Conservation (phyloP, 1,140 invertebrate species). For the Drosophila willistoni region DNA sequence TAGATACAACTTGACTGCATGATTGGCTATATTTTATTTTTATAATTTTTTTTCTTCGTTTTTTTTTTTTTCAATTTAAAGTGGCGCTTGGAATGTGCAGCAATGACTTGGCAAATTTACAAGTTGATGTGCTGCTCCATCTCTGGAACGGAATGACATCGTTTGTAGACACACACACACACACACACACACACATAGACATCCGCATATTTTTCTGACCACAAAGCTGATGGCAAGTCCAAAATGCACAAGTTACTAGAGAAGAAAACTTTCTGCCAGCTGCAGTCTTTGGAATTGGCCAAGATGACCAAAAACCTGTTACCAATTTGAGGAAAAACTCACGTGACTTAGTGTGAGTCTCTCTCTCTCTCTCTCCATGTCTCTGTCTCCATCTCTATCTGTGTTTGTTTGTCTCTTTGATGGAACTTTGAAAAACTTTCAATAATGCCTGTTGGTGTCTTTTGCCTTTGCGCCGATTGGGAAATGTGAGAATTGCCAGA, state of each 20-base stretch:
- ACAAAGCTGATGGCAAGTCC: conserved; percentile 14
- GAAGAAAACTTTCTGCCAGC: conserved; percentile 19
- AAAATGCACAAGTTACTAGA: not conserved
- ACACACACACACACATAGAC: conserved; percentile 8
- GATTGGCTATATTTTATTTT: conserved; percentile 9
- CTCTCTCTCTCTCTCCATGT: conserved; percentile 8
- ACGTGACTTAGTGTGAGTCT: conserved; percentile 14
- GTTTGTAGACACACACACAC: conserved; percentile 12
- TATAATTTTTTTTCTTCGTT: not conserved
- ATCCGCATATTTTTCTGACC: conserved; percentile 23
- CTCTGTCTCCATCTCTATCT: conserved; percentile 1
- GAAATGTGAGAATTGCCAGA: conserved; percentile 51
- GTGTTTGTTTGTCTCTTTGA: conserved; percentile 19
- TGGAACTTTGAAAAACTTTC: conserved; percentile 57
- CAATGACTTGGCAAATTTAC: conserved; percentile 19
- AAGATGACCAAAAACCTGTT: conserved; percentile 21
- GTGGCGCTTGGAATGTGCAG: conserved; percentile 21
- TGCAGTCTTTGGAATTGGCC: conserved; percentile 20
- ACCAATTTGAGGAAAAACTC: conserved; percentile 27
- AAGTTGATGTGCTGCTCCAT: not conserved
- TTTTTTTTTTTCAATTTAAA: conserved; percentile 10
- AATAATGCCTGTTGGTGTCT: conserved; percentile 38
- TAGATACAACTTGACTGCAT: conserved; percentile 12
- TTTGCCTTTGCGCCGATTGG: conserved; percentile 44
- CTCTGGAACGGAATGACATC: conserved; percentile 11